Evolutionary conservation across 1,140 invertebrate species (phyloP), one percentile per base, ranked within the genome.

Genomic region (Leptopilina boulardi): DNA sequence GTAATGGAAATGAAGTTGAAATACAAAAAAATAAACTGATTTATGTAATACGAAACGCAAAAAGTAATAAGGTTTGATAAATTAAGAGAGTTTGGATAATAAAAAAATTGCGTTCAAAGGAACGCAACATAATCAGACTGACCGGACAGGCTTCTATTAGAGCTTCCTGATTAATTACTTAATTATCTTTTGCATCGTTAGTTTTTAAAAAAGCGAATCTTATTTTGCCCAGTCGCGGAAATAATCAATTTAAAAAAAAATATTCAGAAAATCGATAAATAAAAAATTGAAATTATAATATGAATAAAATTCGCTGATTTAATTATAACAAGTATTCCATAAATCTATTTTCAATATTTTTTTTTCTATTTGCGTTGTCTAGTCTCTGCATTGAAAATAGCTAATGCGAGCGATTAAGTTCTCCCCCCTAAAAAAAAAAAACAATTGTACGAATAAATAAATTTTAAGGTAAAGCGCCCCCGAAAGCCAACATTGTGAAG

Each of bases 101-200:
- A 66, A 66, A n/a, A n/a, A n/a, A 66, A 23, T 30, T 66, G 59
- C 59, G 59, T 66, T 23, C 59, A 9, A 23, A 23, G 23, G 56
- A 59, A 30, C 23, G 59, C 59, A 66, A 66, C 59, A 23, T 66
- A 66, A 66, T 66, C 59, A 66, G 59, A 66, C 59, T 66, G 59
- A 66, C 59, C 59, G 59, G 59, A 66, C 59, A 66, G 59, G 59
- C 59, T 66, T 66, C 59, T 66, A 66, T 66, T 66, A 66, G 59
- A 66, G 59, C 59, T 66, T 66, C 59, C 59, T 66, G 59, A 66
- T 66, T 66, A 66, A 66, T 66, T 66, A 66, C 59, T 30, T 66
- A 66, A 34, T 66, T 34, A 13, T 23, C 21, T 66, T 66, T 66
- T 66, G 59, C 59, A 66, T n/a, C 59, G 26, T 34, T 66, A 66